Conservation (phyloP, 2,888 invertebrate species). For the Eristalinus aeneus region DNA sequence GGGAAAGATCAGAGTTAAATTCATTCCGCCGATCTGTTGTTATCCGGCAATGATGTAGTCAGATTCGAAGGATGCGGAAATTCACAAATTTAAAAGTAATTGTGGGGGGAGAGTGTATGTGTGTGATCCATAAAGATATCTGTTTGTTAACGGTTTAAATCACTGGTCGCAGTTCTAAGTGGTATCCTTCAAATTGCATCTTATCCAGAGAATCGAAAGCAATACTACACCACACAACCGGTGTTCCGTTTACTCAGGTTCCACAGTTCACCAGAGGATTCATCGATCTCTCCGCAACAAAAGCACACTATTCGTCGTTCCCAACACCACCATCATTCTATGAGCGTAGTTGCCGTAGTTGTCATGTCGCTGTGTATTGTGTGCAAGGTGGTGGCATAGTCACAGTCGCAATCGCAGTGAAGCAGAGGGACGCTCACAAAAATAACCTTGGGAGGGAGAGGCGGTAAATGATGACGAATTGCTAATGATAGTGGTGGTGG, state of each 20-base stretch:
- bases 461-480: neutral
- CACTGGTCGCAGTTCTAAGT: neutral
- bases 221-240: neutral
- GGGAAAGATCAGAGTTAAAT: neutral
- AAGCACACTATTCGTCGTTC: neutral
- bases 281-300: neutral
- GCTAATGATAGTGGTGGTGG: neutral
- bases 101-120: neutral
- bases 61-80: neutral
- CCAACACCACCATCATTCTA: neutral
- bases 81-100: neutral
- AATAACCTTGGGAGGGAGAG: constrained; percentile 35
- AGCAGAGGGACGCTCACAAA: neutral
- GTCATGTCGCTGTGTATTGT: neutral
- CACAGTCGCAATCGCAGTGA: neutral
- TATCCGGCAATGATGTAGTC: neutral
- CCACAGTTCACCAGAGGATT: neutral
- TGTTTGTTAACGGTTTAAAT: neutral
- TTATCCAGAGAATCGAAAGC: neutral
- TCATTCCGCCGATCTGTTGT: neutral
- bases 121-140: neutral
- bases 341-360: neutral
- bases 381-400: constrained; percentile 12
- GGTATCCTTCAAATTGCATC: neutral
- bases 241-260: neutral